Evolutionary conservation across 2,888 invertebrate genomes (phyloP), one percentile per base, ranked within the genome.

Genomic region (Byasa hedistus): DNA sequence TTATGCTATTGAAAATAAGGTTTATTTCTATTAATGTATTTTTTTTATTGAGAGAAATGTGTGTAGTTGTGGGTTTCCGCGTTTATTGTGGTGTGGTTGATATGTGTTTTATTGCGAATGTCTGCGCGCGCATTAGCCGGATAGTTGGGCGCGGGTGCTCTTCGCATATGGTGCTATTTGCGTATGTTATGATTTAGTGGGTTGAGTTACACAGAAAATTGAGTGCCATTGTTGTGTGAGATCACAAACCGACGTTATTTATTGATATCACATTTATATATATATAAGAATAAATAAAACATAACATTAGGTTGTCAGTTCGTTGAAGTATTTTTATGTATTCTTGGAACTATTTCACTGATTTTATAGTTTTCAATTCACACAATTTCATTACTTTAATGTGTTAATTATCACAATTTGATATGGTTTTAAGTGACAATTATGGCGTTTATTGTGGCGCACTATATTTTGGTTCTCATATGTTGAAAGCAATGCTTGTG

Each of bases 81-180:
- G 69, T 71, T 75, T 72, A 82, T 83, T n/a, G n/a, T n/a, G n/a
- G n/a, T 84, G 85, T 83, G 71, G 73, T 69, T 69, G 76, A 81
- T 82, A 76, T 77, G 74, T 76, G 82, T 86, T 86, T 85, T 86
- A 88, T 86, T 81, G 81, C 78, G 74, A 80, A 79, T 85, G 79
- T 86, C 80, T 83, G 80, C 75, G 77, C 73, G 70, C 74, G 82
- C 81, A 84, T 87, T 86, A 84, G 83, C 73, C 69, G 79, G 79
- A 79, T 84, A 83, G 86, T 84, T 79, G 72, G 74, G 72, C 70
- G 74, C 71, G 72, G 77, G 79, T 76, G 76, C 76, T 74, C 67
- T 66, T 68, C 80, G 72, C 86, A 87, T 83, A 85, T 88, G 88
- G 80, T 81, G 73, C 70, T 76, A 77, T 81, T 80, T 80, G 80